These are phyloP conservation scores for Nephila pilipes DNA, from an alignment of 1,140 invertebrate genomes.

Conservation along the genomic window DNA sequence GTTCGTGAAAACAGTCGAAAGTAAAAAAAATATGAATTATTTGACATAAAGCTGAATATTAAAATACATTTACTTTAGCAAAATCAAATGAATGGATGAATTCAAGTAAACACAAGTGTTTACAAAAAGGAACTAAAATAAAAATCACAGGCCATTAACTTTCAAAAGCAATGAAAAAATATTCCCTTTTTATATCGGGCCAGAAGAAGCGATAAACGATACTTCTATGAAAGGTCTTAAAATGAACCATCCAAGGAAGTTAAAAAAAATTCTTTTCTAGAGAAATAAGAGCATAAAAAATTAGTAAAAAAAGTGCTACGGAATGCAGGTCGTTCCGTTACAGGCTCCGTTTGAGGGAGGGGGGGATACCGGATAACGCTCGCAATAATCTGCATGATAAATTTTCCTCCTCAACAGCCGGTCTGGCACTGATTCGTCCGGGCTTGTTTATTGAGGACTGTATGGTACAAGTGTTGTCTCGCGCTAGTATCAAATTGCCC, in stretches of 20 bases:
- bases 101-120: neutral
- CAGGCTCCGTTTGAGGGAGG: neutral
- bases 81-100: too few relatives aligned
- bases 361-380: neutral
- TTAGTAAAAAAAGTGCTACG: neutral
- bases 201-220: slow-evolving; percentile 3
- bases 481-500: slow-evolving; percentile 51
- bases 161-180: slow-evolving; percentile 21
- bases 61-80: too few relatives aligned
- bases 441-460: slow-evolving; percentile 69
- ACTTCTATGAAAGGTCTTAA: neutral
- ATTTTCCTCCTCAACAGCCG: slow-evolving; percentile 66
- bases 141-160: slow-evolving; percentile 13
- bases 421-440: slow-evolving; percentile 55
- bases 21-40: too few relatives aligned
- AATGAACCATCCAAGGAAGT: slow-evolving; percentile 11
- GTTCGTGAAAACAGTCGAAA: too few relatives aligned
- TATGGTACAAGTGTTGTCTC: slow-evolving; percentile 69
- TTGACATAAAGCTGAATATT: too few relatives aligned
- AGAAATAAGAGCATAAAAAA: neutral
- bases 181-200: slow-evolving; percentile 1
- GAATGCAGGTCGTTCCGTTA: neutral
- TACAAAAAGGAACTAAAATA: neutral
- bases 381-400: slow-evolving; percentile 73
- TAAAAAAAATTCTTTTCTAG: neutral